Base-by-base conservation (phyloP, 1,140 invertebrate genomes). In the Rhysida immarginata region DNA sequence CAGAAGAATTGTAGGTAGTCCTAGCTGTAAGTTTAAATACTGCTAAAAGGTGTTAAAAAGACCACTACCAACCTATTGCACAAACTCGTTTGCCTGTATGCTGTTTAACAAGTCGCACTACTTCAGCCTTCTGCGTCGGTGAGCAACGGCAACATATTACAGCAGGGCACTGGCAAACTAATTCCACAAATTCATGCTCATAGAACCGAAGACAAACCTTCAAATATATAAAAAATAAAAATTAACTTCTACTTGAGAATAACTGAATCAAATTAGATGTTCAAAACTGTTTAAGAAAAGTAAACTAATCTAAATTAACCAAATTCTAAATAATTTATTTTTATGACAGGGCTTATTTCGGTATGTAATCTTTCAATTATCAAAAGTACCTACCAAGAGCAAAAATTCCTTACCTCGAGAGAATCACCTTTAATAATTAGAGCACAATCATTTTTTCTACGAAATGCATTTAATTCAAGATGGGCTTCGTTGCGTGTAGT, bases 91-190 rank as follows among this genome's bases (percentile, higher is more conserved):
- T 88, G 0, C 80, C 81, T 0, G 90, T 94, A 60, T 95, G 83
- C 63, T 81, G 80, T 61, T 95, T 86, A 58, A 99, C 85, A 29
- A 99, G 68, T 54, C 75, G 71, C 42, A 97, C 96, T 51, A 99
- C 94, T 66, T 90, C 83, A 2, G 96, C 95, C 74, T 99, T 99
- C 73, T 99, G 96, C 1, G 96, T 98, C 0, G 96, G 96, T 14
- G 94, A 97, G 74, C 96, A 99, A 52, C 96, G 79, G 63, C 80
- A 82, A 57, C 72, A 77, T 11, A 99, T 92, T 42, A 99, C 95
- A 1, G 91, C 89, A 0, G 92, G 87, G 63, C 90, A 93, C 3
- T 82, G 79, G 59, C 89, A 91, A 1, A 94, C 90, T 29, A 98
- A 71, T 66, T 95, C 89, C 67, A 98, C 83, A 69, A 98, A 93